phyloP scores from a whole-genome alignment of 1,140 invertebrate genomes.

The Drosophila obscura region DNA sequence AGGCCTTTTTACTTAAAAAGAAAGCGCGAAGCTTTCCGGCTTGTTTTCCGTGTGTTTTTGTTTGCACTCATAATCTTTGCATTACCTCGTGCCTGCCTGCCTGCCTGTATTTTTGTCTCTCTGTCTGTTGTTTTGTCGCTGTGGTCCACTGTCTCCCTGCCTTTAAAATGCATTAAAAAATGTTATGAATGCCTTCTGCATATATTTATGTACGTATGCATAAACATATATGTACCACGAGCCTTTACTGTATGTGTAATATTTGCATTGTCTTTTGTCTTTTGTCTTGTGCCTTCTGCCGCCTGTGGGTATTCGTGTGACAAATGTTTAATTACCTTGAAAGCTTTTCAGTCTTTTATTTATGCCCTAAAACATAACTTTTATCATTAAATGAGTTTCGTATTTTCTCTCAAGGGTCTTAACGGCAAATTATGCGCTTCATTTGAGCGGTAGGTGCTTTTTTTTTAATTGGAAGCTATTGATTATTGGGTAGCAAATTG shows the following conservation, averaged over 20 bases:
- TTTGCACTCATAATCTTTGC: conserved; percentile 69
- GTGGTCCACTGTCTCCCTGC: conserved; percentile 9
- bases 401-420: conserved; percentile 43
- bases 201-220: conserved; percentile 34
- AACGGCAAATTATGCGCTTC: conserved; percentile 26
- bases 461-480: conserved; percentile 8
- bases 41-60: conserved; percentile 37
- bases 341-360: conserved; percentile 53
- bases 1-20: conserved; percentile 61
- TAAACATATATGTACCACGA: conserved; percentile 32
- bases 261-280: conserved; percentile 18
- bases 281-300: conserved; percentile 5
- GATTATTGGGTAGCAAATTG: background rate
- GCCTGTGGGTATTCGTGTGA: conserved; percentile 24
- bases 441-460: conserved; percentile 9
- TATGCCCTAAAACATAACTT: conserved; percentile 62
- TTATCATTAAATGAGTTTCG: conserved; percentile 62
- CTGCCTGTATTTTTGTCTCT: background rate
- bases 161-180: conserved; percentile 72
- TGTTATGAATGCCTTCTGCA: conserved; percentile 53
- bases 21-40: conserved; percentile 44
- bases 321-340: conserved; percentile 72
- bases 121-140: no score
- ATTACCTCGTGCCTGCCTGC: conserved; percentile 48
- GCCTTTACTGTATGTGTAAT: background rate